These are phyloP conservation scores for Trachymyrmex septentrionalis DNA, from an alignment of 1,140 invertebrate genomes.

Conservation along the genomic window DNA sequence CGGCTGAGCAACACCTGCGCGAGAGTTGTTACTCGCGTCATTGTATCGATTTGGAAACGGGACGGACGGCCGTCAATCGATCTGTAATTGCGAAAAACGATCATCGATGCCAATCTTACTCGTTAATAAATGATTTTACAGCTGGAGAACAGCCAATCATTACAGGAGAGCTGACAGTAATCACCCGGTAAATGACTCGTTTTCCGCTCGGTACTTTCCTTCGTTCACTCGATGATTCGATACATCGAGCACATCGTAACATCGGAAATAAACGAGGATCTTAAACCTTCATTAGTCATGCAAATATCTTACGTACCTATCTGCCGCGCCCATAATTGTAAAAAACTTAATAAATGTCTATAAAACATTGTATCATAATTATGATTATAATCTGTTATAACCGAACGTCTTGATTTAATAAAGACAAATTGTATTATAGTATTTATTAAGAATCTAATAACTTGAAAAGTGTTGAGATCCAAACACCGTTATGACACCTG, in stretches of 20 bases:
- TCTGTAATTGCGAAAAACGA: constrained; percentile 51
- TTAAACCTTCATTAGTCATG: constrained; percentile 40
- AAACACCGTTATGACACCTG: not conserved
- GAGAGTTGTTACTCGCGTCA: constrained; percentile 10
- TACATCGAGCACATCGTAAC: constrained; percentile 3
- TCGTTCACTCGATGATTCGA: constrained; percentile 31
- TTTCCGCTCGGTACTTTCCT: constrained; percentile 48
- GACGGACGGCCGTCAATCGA: constrained; percentile 31
- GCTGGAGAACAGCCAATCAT: constrained; percentile 61
- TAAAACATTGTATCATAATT: constrained; percentile 24
- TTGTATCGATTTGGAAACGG: constrained; percentile 45
- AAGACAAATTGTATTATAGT: not conserved
- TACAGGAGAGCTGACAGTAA: constrained; percentile 51
- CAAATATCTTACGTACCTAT: not conserved
- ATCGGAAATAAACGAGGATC: constrained; percentile 42
- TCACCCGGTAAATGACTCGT: constrained; percentile 62
- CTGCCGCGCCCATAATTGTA: constrained; percentile 13
- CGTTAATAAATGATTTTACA: constrained; percentile 67
- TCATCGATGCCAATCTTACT: constrained; percentile 53
- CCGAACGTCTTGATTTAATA: not conserved
- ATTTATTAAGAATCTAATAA: not conserved
- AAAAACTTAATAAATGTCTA: not conserved
- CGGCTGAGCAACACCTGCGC: constrained; percentile 41
- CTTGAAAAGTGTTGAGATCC: not conserved
- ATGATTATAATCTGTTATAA: not conserved